Conservation (phyloP, 2,888 invertebrate genomes). For the Caenorhabditis drosophilae region DNA sequence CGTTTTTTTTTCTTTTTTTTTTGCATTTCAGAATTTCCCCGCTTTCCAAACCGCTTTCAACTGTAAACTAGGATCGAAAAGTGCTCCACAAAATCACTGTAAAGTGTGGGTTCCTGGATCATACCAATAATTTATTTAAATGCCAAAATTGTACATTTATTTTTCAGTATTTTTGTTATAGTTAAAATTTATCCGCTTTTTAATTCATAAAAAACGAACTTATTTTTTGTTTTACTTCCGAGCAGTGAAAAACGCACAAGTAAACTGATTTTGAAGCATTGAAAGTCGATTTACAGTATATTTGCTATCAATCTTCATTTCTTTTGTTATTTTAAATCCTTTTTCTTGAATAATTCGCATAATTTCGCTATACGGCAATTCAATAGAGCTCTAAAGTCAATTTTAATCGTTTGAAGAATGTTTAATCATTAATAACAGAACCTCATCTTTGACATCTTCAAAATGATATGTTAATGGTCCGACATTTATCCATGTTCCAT, state of each 20-base stretch:
- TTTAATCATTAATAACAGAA: neutral
- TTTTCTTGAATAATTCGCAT: slow-evolving; percentile 22
- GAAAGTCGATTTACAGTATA: slow-evolving; percentile 43
- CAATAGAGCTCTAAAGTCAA: slow-evolving; percentile 28
- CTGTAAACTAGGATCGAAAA: slow-evolving; percentile 54
- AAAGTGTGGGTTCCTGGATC: slow-evolving; percentile 57
- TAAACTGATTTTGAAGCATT: slow-evolving; percentile 47
- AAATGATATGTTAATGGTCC: slow-evolving; percentile 82
- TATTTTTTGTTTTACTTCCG: neutral
- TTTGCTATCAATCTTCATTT: slow-evolving; percentile 31
- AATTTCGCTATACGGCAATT: slow-evolving; percentile 40
- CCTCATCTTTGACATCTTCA: slow-evolving; percentile 50
- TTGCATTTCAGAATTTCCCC: slow-evolving; percentile 62
- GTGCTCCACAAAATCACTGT: slow-evolving; percentile 58
- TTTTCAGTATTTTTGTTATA: neutral
- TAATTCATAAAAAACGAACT: neutral
- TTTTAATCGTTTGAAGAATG: neutral
- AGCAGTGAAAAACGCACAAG: slow-evolving; percentile 49
- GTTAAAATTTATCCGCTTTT: neutral
- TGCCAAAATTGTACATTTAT: neutral
- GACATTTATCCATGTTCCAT: slow-evolving; percentile 72
- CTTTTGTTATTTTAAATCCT: slow-evolving; percentile 33
- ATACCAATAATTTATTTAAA: slow-evolving; percentile 21
- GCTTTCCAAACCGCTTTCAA: slow-evolving; percentile 66
- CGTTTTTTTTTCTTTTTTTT: too few relatives aligned